Evolutionary conservation across 2,797 vertebrate genomes (phyloP).

Genomic region (Mormyrops attenuatus): DNA sequence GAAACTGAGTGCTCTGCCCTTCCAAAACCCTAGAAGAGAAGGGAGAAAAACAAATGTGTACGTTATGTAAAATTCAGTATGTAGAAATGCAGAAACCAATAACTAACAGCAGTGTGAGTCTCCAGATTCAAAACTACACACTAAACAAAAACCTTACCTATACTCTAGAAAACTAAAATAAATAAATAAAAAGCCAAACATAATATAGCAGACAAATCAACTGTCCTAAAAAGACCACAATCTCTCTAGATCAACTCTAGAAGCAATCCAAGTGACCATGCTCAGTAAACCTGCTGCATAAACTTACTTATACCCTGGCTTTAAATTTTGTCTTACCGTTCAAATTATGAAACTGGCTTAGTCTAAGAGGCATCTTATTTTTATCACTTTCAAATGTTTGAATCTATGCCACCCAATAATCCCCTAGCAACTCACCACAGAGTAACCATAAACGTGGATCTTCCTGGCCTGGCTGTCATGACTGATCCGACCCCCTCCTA

Average conservation of each 20-base stretch:
- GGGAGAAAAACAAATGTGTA: not conserved
- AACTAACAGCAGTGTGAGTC: not conserved
- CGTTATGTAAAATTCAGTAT: not conserved
- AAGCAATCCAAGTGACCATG: not conserved
- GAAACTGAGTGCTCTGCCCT: slow-evolving; percentile 76
- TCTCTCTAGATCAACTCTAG: not conserved
- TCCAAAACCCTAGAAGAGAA: slow-evolving; percentile 75
- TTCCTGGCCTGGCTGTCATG: slow-evolving; percentile 72
- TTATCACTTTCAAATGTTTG: not conserved
- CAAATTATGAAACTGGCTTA: not conserved
- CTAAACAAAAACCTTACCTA: not conserved
- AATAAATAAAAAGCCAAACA: not conserved
- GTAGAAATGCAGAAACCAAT: not conserved
- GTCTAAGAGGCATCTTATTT: not conserved
- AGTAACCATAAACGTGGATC: slow-evolving; percentile 93
- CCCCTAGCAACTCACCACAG: slow-evolving; percentile 66
- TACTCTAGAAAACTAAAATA: not conserved
- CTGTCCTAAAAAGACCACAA: not conserved
- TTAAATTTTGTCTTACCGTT: not conserved
- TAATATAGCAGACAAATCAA: not conserved
- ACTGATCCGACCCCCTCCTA: slow-evolving; percentile 86
- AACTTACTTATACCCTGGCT: not conserved
- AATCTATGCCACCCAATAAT: not conserved
- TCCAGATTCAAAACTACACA: not conserved
- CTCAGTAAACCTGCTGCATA: not conserved